Evolutionary conservation across 2,888 invertebrate genomes (phyloP).

Genomic region (Hydriomena furcata): DNA sequence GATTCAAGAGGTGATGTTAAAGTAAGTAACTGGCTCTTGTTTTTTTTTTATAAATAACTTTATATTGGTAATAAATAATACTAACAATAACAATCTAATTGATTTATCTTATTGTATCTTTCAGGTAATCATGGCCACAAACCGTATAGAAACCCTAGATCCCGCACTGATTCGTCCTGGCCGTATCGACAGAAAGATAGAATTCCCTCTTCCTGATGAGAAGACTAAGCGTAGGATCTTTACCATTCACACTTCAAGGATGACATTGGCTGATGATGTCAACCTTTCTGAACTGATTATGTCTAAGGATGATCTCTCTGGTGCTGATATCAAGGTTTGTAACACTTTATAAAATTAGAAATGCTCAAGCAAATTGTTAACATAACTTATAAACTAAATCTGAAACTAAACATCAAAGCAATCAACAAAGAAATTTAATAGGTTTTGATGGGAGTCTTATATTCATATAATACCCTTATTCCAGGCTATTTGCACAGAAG

Average conservation of each 20-base stretch:
- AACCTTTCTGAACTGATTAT: constrained; percentile 98
- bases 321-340: constrained; percentile 97
- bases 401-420: no score
- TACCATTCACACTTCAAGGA: constrained; percentile 98
- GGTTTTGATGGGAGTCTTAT: not conserved
- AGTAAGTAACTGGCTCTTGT: constrained; percentile 84
- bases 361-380: no score
- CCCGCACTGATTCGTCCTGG: constrained; percentile 99
- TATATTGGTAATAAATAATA: no score
- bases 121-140: constrained; percentile 98
- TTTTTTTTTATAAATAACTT: not conserved
- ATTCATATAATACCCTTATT: constrained; percentile 14
- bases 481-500: constrained; percentile 99
- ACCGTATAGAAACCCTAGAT: constrained; percentile 98
- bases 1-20: constrained; percentile 98
- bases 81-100: no score
- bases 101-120: no score
- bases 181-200: constrained; percentile 99
- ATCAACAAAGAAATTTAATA: no score
- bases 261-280: constrained; percentile 98
- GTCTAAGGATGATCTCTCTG: constrained; percentile 99
- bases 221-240: constrained; percentile 98
- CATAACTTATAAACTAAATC: no score
- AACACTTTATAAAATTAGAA: no score
- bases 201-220: constrained; percentile 99